Percentiles rank a stretch among this genome's conserved stretches.
These are phyloP conservation scores for Cyanocitta stelleri DNA, from an alignment of 2,113 vertebrate genomes.

Conservation along the genomic window DNA sequence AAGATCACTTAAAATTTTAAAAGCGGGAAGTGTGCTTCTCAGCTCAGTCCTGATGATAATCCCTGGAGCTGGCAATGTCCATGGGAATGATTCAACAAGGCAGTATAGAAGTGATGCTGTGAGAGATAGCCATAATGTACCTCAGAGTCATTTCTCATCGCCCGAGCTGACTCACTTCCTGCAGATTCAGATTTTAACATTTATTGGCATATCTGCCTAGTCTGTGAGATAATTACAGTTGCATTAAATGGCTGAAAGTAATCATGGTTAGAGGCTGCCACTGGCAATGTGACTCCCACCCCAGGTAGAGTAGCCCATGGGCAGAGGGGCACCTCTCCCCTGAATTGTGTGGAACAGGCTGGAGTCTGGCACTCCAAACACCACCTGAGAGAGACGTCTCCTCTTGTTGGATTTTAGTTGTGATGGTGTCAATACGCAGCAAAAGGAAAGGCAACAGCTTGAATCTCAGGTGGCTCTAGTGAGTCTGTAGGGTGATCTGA, in stretches of 20 bases:
- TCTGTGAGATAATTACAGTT: neutral
- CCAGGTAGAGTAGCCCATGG: neutral
- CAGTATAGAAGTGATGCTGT: neutral
- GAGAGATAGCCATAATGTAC: neutral
- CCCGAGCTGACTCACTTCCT: neutral
- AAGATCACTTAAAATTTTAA: neutral
- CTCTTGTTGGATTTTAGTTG: neutral
- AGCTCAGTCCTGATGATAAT: neutral
- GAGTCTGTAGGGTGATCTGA: neutral
- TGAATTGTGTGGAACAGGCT: neutral
- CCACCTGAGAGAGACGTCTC: neutral
- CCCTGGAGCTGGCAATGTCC: neutral
- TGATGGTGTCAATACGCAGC: neutral
- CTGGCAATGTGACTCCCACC: neutral
- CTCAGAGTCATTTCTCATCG: neutral
- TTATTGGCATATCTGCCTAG: neutral
- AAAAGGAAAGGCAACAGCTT: neutral
- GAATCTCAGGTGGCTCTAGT: neutral
- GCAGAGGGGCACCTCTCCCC: neutral
- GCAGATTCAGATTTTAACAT: fast-evolving
- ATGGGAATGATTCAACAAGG: neutral
- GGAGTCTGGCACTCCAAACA: neutral
- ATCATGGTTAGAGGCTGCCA: neutral
- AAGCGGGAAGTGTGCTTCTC: neutral
- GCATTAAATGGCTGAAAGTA: neutral